Evolutionary conservation across 2,888 invertebrate genomes (phyloP).

Genomic region (Limenitis camilla): DNA sequence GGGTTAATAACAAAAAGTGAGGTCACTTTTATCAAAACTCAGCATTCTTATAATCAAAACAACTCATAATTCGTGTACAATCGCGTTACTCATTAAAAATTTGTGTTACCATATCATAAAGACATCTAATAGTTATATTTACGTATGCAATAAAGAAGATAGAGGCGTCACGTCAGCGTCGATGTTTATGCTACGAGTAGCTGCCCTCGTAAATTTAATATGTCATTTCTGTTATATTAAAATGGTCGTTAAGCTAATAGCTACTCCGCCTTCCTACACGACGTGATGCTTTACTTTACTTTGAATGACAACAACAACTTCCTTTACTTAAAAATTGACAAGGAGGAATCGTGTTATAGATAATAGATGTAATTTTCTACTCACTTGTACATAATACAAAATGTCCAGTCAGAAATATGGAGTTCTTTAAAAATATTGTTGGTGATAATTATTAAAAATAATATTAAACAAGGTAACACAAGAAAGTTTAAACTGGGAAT

Average conservation of each 20-base stretch:
- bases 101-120: conserved; percentile 56
- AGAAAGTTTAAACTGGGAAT: conserved; percentile 32
- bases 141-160: conserved; percentile 66
- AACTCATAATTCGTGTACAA: conserved; percentile 39
- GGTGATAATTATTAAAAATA: conserved; percentile 8
- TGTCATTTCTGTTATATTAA: conserved; percentile 70
- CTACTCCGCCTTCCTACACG: conserved; percentile 40
- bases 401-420: too few relatives aligned
- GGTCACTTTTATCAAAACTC: too few relatives aligned
- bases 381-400: too few relatives aligned
- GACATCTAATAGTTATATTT: conserved; percentile 63
- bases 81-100: conserved; percentile 52
- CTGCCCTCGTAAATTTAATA: conserved; percentile 71
- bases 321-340: conserved; percentile 27
- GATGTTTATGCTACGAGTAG: conserved; percentile 58
- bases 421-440: too few relatives aligned
- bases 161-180: conserved; percentile 61
- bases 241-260: conserved; percentile 73
- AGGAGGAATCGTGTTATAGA: neutral
- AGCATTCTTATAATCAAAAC: too few relatives aligned
- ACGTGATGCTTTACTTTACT: conserved; percentile 48
- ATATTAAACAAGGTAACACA: conserved; percentile 25
- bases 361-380: too few relatives aligned
- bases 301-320: conserved; percentile 40
- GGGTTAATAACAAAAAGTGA: too few relatives aligned